Evolutionary conservation across 2,113 vertebrate genomes (phyloP).

Genomic region (Festucalex cinctus): DNA sequence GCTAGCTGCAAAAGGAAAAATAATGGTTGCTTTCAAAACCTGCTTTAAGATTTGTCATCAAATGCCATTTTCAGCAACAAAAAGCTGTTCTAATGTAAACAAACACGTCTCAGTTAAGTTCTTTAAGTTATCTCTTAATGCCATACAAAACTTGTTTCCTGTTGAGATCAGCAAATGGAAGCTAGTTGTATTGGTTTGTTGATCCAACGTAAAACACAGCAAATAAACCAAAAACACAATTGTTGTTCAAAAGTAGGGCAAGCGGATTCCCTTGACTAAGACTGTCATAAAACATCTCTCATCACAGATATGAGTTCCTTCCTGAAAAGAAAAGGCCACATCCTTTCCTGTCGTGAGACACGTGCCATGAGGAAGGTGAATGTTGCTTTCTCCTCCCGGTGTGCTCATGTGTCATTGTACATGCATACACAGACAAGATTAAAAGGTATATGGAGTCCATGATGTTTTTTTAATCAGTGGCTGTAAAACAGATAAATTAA

Average conservation of each 20-base stretch:
- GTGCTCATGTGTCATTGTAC: slow-evolving; percentile 43
- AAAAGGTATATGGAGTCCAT: slow-evolving; percentile 20
- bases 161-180: slow-evolving; percentile 1
- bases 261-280: slow-evolving; percentile 16
- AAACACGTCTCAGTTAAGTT: neutral
- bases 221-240: slow-evolving; percentile 13
- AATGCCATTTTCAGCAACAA: neutral
- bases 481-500: slow-evolving; percentile 14
- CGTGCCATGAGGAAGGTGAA: slow-evolving; percentile 15
- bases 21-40: neutral
- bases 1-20: neutral
- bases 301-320: slow-evolving; percentile 43
- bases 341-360: slow-evolving; percentile 36
- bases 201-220: slow-evolving; percentile 3
- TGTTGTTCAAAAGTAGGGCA: slow-evolving; percentile 27
- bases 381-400: slow-evolving; percentile 21
- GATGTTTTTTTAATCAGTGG: slow-evolving; percentile 29
- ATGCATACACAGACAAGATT: slow-evolving; percentile 31
- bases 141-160: neutral
- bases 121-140: neutral
- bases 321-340: slow-evolving; percentile 51
- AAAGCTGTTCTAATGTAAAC: neutral
- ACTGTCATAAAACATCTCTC: slow-evolving; percentile 41
- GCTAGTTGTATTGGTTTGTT: neutral
- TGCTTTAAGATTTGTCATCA: neutral